phyloP scores from a whole-genome alignment of 2,113 vertebrate species.

The Electrona antarctica region DNA sequence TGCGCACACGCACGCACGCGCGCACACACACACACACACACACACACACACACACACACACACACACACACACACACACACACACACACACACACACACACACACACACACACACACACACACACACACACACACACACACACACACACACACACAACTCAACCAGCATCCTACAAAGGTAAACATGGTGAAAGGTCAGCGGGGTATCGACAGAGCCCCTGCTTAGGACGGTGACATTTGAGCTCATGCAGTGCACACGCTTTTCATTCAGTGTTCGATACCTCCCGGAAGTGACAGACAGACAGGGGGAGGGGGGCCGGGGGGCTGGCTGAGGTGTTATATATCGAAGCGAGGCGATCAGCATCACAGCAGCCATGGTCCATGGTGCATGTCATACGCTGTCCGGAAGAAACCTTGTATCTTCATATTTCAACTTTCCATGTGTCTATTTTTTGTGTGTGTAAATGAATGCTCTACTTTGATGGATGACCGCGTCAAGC shows the following conservation, averaged over 20 bases:
- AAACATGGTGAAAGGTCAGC: slow-evolving; percentile 73
- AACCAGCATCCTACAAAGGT: slow-evolving; percentile 61
- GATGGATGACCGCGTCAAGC: too few relatives aligned
- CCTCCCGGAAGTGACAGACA: slow-evolving; percentile 38
- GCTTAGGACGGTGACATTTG: slow-evolving; percentile 76
- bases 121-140: too few relatives aligned
- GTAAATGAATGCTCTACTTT: too few relatives aligned
- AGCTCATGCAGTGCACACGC: slow-evolving; percentile 46
- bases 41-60: too few relatives aligned
- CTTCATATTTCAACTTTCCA: too few relatives aligned
- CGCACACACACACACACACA: too few relatives aligned
- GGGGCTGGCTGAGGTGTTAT: slow-evolving; percentile 25
- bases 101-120: too few relatives aligned
- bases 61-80: too few relatives aligned
- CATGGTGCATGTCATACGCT: slow-evolving; percentile 25
- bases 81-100: too few relatives aligned
- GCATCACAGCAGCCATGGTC: slow-evolving; percentile 4
- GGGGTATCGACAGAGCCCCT: slow-evolving; percentile 62
- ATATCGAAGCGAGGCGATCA: slow-evolving; percentile 38
- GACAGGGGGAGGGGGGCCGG: not conserved
- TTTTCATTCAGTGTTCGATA: slow-evolving; percentile 73
- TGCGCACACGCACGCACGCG: too few relatives aligned
- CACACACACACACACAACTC: too few relatives aligned
- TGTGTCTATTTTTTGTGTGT: too few relatives aligned
- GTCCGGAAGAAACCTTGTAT: slow-evolving; percentile 26